Evolutionary conservation across 2,888 invertebrate genomes (phyloP).

Genomic region (Myathropa florea): DNA sequence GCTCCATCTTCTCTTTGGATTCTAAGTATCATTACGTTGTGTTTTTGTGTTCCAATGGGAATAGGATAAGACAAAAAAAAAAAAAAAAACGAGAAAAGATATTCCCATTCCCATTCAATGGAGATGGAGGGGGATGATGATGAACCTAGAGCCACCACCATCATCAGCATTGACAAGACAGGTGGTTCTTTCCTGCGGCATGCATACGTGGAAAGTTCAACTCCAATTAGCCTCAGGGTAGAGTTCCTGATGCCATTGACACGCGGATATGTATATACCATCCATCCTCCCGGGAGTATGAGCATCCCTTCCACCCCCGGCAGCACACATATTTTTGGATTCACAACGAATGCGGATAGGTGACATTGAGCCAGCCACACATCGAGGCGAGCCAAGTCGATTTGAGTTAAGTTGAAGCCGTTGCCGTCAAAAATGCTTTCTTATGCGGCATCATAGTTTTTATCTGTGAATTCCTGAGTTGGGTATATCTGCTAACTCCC

Average conservation of each 20-base stretch:
- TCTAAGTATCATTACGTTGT: slow-evolving; percentile 28
- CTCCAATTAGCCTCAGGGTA: slow-evolving; percentile 72
- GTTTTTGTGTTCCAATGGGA: slow-evolving; percentile 53
- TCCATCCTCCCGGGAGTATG: slow-evolving; percentile 36
- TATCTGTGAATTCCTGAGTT: slow-evolving; percentile 16
- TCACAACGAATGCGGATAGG: slow-evolving; percentile 33
- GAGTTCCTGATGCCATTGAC: slow-evolving; percentile 64
- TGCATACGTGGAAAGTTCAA: slow-evolving; percentile 47
- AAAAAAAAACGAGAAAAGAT: slow-evolving; percentile 36
- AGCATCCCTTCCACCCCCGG: neutral
- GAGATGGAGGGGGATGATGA: neutral
- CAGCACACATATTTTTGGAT: neutral
- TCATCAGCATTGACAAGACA: neutral
- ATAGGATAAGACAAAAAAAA: slow-evolving; percentile 35
- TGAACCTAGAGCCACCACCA: slow-evolving; percentile 11
- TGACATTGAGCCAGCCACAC: slow-evolving; percentile 42
- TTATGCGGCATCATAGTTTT: slow-evolving; percentile 44
- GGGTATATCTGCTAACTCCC: neutral
- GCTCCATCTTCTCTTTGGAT: neutral
- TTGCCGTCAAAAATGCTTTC: slow-evolving; percentile 15
- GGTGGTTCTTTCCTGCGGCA: neutral
- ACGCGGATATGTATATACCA: slow-evolving; percentile 47
- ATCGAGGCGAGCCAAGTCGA: slow-evolving; percentile 28
- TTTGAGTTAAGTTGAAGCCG: slow-evolving; percentile 10
- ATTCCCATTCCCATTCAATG: slow-evolving; percentile 11